Percentiles rank a stretch among this genome's conserved stretches.
phyloP scores from a whole-genome alignment of 2,797 vertebrate genomes.

The Meriones psammophilus region DNA sequence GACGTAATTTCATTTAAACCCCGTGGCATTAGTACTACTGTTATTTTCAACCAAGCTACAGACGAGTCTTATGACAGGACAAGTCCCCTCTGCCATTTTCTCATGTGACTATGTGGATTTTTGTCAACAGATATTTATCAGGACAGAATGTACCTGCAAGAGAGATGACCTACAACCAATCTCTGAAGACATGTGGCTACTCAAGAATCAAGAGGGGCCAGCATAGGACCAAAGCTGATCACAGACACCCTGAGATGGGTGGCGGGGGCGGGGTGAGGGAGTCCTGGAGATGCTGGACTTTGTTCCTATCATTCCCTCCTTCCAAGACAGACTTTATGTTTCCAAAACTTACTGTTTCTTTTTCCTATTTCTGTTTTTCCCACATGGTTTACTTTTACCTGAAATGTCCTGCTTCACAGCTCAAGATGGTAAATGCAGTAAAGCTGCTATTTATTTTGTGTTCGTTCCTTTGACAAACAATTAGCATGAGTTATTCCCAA shows the following conservation, averaged over 20 bases:
- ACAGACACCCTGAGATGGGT: not conserved
- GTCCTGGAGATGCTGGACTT: not conserved
- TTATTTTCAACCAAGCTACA: not conserved
- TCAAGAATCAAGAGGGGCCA: not conserved
- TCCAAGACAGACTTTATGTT: not conserved
- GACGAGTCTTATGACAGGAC: not conserved
- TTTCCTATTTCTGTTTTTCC: not conserved
- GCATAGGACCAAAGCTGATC: not conserved
- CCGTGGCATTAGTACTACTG: not conserved
- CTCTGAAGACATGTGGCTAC: conserved; percentile 2
- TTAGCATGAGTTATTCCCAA: not conserved
- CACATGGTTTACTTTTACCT: not conserved
- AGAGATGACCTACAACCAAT: conserved; percentile 40
- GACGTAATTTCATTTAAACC: not conserved
- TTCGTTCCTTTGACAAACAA: not conserved
- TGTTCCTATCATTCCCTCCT: not conserved
- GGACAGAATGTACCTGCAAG: conserved; percentile 61
- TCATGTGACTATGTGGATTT: not conserved
- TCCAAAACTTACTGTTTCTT: not conserved
- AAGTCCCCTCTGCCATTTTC: conserved; percentile 11
- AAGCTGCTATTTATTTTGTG: not conserved
- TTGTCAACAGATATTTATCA: conserved; percentile 56
- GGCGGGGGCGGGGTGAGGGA: not conserved
- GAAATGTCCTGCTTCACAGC: not conserved
- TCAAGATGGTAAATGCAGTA: not conserved